Conservation (phyloP, 2,113 vertebrate genomes). For the Macroglossus sobrinus region DNA sequence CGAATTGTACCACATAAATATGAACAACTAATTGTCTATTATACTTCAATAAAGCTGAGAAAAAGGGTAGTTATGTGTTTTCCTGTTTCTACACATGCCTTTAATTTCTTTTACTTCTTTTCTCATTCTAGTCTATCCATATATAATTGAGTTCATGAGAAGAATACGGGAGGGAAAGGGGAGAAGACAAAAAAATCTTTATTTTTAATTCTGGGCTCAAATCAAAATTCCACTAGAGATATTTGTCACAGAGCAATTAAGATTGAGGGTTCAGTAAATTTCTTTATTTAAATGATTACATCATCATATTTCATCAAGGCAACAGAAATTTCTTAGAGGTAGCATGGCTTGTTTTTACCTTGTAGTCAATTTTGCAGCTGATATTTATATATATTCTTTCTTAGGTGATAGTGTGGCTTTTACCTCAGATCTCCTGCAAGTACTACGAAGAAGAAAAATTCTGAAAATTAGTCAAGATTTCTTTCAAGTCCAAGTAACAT, state of each 20-base stretch:
- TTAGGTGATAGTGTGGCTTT: conserved; percentile 52
- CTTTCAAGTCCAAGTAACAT: conserved; percentile 6
- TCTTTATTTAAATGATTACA: neutral
- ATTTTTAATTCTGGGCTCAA: neutral
- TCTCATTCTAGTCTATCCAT: neutral
- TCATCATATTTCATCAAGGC: neutral
- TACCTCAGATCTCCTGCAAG: conserved; percentile 14
- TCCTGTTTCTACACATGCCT: neutral
- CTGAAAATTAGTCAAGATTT: conserved; percentile 43
- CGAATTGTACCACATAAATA: no score
- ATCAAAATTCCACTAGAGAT: neutral
- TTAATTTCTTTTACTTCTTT: neutral
- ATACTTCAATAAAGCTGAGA: no score
- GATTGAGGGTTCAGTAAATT: neutral
- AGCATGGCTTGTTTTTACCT: neutral
- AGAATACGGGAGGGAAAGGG: neutral
- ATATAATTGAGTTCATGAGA: neutral
- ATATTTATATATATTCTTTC: conserved; percentile 45
- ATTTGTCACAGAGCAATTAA: neutral
- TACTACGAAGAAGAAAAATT: conserved; percentile 39
- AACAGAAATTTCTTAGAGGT: neutral
- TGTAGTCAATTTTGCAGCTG: neutral
- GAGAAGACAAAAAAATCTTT: neutral
- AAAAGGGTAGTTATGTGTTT: neutral
- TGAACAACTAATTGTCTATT: no score